Percentiles rank a stretch among this genome's conserved stretches.
Conservation (phyloP, 2,888 invertebrate species). For the Drosophila paramelanica region DNA sequence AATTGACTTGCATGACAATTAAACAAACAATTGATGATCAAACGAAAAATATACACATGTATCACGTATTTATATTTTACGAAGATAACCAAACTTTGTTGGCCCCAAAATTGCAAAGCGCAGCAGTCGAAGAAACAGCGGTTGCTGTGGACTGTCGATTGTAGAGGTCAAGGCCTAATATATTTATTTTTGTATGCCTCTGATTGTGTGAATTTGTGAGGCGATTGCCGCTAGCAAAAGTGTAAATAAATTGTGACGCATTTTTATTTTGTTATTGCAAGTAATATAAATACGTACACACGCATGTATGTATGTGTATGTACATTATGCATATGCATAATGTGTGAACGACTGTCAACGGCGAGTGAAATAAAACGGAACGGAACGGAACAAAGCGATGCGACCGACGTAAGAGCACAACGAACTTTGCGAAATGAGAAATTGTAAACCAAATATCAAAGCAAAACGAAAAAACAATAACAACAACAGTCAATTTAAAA, state of each 20-base stretch:
- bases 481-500: conserved; percentile 49
- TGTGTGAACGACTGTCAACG: conserved; percentile 16
- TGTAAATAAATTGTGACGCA: conserved; percentile 74
- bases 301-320: neutral
- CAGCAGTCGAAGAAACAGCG: conserved; percentile 22
- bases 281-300: conserved; percentile 55
- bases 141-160: conserved; percentile 53
- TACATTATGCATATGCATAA: conserved; percentile 4
- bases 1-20: conserved; percentile 7
- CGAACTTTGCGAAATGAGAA: conserved; percentile 70
- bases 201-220: conserved; percentile 18
- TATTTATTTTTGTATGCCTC: neutral
- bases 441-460: conserved; percentile 62
- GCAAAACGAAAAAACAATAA: conserved; percentile 18
- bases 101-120: conserved; percentile 26
- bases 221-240: conserved; percentile 54
- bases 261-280: conserved; percentile 73
- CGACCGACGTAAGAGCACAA: conserved; percentile 69
- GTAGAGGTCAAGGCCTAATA: conserved; percentile 66
- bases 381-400: conserved; percentile 27
- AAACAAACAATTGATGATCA: conserved; percentile 34
- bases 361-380: conserved; percentile 39
- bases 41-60: conserved; percentile 10
- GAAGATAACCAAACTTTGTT: conserved; percentile 27
- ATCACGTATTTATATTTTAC: neutral